These are phyloP conservation scores for Isaurus tuberculatus DNA, from an alignment of 92 coral and sea anemone genomes.

Conservation along the genomic window DNA sequence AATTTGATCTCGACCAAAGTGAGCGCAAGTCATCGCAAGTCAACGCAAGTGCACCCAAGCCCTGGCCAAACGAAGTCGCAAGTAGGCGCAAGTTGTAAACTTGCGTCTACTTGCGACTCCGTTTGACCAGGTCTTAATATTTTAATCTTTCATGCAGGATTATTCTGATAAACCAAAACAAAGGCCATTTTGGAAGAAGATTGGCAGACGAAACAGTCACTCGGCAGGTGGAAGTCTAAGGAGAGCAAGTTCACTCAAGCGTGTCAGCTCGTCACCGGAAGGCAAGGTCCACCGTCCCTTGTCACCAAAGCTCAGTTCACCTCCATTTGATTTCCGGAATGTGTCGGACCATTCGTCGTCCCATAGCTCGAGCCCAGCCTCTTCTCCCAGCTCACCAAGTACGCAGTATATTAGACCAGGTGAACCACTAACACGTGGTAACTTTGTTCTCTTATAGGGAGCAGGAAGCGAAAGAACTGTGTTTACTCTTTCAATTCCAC, in stretches of 20 bases:
- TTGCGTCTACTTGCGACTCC: too few relatives aligned
- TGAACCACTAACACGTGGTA: constrained; percentile 27
- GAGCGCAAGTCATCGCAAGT: too few relatives aligned
- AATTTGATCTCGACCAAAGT: too few relatives aligned
- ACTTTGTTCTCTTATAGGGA: constrained; percentile 2
- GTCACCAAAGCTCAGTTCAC: constrained; percentile 86
- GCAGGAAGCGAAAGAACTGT: neutral
- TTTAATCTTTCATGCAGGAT: constrained; percentile 38
- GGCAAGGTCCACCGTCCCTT: constrained; percentile 66
- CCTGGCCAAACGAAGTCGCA: too few relatives aligned
- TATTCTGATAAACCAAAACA: constrained; percentile 58
- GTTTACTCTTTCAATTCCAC: neutral
- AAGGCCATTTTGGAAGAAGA: constrained; percentile 86
- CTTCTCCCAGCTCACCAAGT: constrained; percentile 93
- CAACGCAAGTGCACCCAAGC: too few relatives aligned
- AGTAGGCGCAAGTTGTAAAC: too few relatives aligned
- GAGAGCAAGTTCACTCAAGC: constrained; percentile 80
- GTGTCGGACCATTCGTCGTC: constrained; percentile 93
- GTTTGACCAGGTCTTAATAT: too few relatives aligned
- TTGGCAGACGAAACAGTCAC: constrained; percentile 77
- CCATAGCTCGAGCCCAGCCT: constrained; percentile 92
- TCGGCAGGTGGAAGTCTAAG: constrained; percentile 74
- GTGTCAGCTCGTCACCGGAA: constrained; percentile 80
- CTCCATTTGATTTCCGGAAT: constrained; percentile 83
- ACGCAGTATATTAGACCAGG: constrained; percentile 91